These are phyloP conservation scores for Sarcophaga variegata DNA, from an alignment of 2,888 invertebrate species.

Conservation along the genomic window DNA sequence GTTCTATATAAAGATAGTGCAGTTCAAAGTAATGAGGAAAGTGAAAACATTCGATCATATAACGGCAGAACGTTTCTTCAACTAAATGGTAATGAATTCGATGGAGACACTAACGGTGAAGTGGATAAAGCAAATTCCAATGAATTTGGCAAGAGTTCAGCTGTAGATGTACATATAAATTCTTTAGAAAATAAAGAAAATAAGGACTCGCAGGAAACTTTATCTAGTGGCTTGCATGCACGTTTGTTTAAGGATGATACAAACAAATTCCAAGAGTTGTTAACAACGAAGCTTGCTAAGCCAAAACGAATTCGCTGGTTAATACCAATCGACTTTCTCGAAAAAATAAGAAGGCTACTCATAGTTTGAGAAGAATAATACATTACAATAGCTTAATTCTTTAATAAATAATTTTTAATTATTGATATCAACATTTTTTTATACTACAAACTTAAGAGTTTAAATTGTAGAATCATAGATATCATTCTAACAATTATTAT, in stretches of 20 bases:
- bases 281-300: neutral
- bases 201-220: neutral
- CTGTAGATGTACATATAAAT: neutral
- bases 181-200: neutral
- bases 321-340: constrained; percentile 66
- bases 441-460: too few relatives aligned
- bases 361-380: too few relatives aligned
- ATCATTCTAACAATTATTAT: too few relatives aligned
- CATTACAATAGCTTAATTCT: too few relatives aligned
- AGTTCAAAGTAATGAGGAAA: neutral
- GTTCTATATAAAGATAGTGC: neutral
- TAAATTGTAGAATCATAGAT: too few relatives aligned
- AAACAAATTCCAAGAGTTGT: neutral
- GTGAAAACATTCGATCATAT: too few relatives aligned
- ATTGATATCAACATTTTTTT: too few relatives aligned
- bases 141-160: neutral
- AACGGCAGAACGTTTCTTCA: too few relatives aligned
- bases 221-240: neutral
- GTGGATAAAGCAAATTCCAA: neutral
- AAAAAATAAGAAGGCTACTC: constrained; percentile 66
- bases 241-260: neutral
- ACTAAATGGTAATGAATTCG: too few relatives aligned
- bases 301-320: constrained; percentile 65
- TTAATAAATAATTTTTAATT: too few relatives aligned
- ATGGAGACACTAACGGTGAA: neutral